Percentiles rank a stretch among this genome's conserved stretches.
Evolutionary conservation across 1,140 invertebrate species (phyloP).

Genomic region (Heliconius himera): DNA sequence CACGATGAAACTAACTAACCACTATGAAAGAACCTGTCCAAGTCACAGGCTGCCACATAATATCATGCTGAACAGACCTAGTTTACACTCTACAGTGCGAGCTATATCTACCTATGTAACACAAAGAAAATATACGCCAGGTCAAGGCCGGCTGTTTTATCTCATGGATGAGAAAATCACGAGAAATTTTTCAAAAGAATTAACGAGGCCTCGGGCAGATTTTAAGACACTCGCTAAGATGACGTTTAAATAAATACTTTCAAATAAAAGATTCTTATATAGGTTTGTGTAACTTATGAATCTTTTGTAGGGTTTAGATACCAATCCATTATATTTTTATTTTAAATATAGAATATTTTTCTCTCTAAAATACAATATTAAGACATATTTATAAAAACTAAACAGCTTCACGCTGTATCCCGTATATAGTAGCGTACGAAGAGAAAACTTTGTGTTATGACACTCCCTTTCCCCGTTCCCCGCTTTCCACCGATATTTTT

Average conservation of each 20-base stretch:
- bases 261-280: slow-evolving; percentile 20
- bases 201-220: slow-evolving; percentile 27
- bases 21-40: background rate
- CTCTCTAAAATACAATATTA: background rate
- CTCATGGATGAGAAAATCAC: slow-evolving; percentile 34
- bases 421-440: too few species aligned
- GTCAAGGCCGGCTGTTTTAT: slow-evolving; percentile 37
- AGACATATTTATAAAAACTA: too few species aligned
- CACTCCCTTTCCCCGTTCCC: too few species aligned
- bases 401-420: too few species aligned
- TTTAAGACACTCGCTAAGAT: slow-evolving; percentile 27
- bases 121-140: slow-evolving; percentile 30
- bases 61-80: slow-evolving; percentile 22
- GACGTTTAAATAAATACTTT: slow-evolving; percentile 28
- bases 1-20: background rate
- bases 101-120: slow-evolving; percentile 23
- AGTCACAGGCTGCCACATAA: background rate
- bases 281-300: background rate
- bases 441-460: too few species aligned
- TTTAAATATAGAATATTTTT: background rate
- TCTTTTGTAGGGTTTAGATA: background rate
- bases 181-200: slow-evolving; percentile 31
- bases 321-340: background rate
- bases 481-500: slow-evolving; percentile 34
- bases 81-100: slow-evolving; percentile 22